These are phyloP conservation scores for Dasysyrphus tricinctus DNA, from an alignment of 2,888 invertebrate species.

Conservation along the genomic window DNA sequence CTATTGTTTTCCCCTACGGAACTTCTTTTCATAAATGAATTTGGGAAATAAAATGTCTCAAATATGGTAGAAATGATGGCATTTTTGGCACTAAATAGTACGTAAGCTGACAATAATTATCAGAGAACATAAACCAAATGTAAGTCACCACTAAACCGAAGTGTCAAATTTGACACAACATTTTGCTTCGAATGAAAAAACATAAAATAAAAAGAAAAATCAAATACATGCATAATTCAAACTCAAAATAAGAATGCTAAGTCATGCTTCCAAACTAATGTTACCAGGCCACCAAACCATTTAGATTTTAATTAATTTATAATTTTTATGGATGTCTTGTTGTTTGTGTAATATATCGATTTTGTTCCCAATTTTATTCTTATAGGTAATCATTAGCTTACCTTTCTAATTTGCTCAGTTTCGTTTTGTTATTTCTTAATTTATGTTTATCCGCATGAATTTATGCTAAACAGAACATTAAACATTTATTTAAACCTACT, in stretches of 20 bases:
- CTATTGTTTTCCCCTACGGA: no score
- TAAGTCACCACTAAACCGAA: not conserved
- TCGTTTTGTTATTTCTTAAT: not conserved
- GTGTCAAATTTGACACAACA: not conserved
- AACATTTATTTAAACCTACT: not conserved
- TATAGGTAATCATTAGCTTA: constrained; percentile 9
- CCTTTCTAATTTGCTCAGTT: constrained; percentile 18
- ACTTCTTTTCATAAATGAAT: no score
- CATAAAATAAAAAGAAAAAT: not conserved
- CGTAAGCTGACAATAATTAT: no score
- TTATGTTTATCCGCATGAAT: not conserved
- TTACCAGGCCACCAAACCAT: not conserved
- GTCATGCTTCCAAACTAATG: not conserved
- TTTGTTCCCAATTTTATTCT: constrained; percentile 1
- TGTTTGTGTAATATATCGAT: not conserved
- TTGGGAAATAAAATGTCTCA: no score
- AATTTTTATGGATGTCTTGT: not conserved
- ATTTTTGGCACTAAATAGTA: no score
- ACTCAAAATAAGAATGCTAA: not conserved
- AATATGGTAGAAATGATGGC: no score
- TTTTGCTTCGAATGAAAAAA: no score
- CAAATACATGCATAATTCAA: not conserved
- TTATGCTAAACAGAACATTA: constrained; percentile 15
- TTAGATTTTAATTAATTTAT: not conserved
- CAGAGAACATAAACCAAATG: no score